Evolutionary conservation across 2,888 invertebrate species (phyloP), one percentile per base, ranked within the genome.

Genomic region (Hoplodrina blanda): DNA sequence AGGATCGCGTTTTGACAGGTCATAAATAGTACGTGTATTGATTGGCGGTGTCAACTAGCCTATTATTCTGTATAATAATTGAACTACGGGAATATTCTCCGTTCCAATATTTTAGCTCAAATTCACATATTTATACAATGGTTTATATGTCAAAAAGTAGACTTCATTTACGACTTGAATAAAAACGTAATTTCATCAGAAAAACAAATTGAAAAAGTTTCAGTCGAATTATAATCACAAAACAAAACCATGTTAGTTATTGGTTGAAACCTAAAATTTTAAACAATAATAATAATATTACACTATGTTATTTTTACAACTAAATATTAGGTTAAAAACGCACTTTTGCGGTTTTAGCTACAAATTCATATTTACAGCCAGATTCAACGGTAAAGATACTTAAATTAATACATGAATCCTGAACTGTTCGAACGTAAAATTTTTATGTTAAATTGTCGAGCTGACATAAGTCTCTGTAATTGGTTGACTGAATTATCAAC

Each of bases 181-280:
- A 20, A 59, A 60, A 52, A 17, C 2, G 8, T 20, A 3, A 11
- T 55, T 6, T 33, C 19, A 61, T 0, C 33, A 17, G 17, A 69
- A 61, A 59, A 55, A 53, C 46, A 41, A 2, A 54, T 56, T 52
- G 15, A 37, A 61, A 50, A 44, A 41, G 0, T 20, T 33, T 75
- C 74, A 73, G 78, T 82, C 72, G 1, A 66, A 62, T 59, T 66
- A 69, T 69, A 62, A 78, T 67, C 44, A 68, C 44, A 65, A 72
- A 62, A 69, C 54, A 11, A 59, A 72, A 41, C 30, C 25, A 25
- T 25, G 25, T 25, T 44, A 49, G 4, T 64, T 54, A 53, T 52
- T 62, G 25, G 19, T 17, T 49, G n/a, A 62, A 61, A 63, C 15
- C 4, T 33, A 59, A 19, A 30, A 52, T 59, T 61, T 49, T 37